Percentiles rank a stretch among this genome's conserved stretches.
Evolutionary conservation across 2,888 invertebrate species (phyloP).

Genomic region (Drosophila anomalata): DNA sequence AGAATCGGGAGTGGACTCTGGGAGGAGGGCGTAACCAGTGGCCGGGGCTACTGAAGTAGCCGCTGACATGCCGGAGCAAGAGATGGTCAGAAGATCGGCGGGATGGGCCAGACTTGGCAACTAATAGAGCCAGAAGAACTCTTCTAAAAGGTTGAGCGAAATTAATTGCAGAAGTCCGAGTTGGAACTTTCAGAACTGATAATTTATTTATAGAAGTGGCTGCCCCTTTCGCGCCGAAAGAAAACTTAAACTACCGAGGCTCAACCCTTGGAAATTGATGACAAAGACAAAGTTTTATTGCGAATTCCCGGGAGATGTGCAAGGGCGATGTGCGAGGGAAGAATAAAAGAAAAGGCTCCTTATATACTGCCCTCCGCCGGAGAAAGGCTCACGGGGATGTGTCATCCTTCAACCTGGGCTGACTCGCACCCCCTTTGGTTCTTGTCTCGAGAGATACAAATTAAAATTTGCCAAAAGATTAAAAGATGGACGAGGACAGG

Average conservation of each 20-base stretch:
- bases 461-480: constrained; percentile 52
- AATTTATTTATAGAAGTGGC: background rate
- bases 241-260: background rate
- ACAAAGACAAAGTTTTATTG: constrained; percentile 20
- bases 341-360: constrained; percentile 6
- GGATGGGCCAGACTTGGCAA: background rate
- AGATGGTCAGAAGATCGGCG: constrained; percentile 4
- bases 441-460: constrained; percentile 30
- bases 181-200: background rate
- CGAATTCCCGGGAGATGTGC: constrained; percentile 25
- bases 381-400: constrained; percentile 57
- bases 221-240: background rate
- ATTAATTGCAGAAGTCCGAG: too few relatives aligned
- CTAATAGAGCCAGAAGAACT: background rate
- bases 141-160: background rate
- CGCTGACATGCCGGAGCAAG: constrained; percentile 42
- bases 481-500: constrained; percentile 9
- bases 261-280: background rate
- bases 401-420: constrained; percentile 10
- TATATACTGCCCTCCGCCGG: background rate
- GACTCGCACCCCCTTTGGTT: background rate
- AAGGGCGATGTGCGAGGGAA: constrained; percentile 17
- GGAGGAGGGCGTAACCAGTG: constrained; percentile 57
- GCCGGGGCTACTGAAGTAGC: constrained; percentile 72
- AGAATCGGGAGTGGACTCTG: constrained; percentile 15